Evolutionary conservation across 2,113 vertebrate species (phyloP).

Genomic region (Zingel zingel): DNA sequence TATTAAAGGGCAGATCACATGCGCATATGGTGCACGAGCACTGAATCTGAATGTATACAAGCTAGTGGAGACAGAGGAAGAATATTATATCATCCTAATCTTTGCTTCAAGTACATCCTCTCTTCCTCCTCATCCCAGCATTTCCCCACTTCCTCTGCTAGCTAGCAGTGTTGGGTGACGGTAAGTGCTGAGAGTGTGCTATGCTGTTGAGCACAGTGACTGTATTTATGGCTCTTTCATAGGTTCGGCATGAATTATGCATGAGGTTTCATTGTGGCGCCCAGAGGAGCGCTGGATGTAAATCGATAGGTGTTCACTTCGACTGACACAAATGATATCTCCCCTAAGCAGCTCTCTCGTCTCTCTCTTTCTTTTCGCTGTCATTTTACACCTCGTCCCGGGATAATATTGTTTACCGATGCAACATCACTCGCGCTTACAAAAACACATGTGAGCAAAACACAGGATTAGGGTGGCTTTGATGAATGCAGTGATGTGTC

Average conservation of each 20-base stretch:
- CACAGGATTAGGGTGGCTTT: slow-evolving; percentile 52
- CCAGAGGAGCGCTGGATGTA: slow-evolving; percentile 67
- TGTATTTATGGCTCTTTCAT: slow-evolving; percentile 79
- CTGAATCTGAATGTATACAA: background rate
- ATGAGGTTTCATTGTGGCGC: slow-evolving; percentile 64
- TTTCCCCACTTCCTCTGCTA: slow-evolving; percentile 41
- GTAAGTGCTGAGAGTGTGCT: slow-evolving; percentile 58
- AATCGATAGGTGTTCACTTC: slow-evolving; percentile 78
- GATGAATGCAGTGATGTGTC: slow-evolving; percentile 56
- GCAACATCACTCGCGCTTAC: slow-evolving; percentile 42
- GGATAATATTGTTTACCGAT: slow-evolving; percentile 67
- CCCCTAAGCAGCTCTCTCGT: slow-evolving; percentile 61
- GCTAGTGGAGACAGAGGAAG: background rate
- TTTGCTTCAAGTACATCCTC: slow-evolving; percentile 7
- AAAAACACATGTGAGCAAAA: slow-evolving; percentile 65
- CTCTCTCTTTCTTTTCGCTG: slow-evolving; percentile 23
- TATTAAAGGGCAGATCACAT: background rate
- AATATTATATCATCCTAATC: slow-evolving; percentile 15
- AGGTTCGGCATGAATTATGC: slow-evolving; percentile 74
- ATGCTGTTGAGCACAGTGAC: slow-evolving; percentile 38
- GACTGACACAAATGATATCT: slow-evolving; percentile 70
- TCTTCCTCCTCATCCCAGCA: slow-evolving; percentile 2
- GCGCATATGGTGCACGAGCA: background rate
- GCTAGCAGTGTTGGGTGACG: slow-evolving; percentile 48
- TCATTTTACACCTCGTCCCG: slow-evolving; percentile 56